Evolutionary conservation across 2,797 vertebrate genomes (phyloP).

Genomic region (Acanthis flammea): DNA sequence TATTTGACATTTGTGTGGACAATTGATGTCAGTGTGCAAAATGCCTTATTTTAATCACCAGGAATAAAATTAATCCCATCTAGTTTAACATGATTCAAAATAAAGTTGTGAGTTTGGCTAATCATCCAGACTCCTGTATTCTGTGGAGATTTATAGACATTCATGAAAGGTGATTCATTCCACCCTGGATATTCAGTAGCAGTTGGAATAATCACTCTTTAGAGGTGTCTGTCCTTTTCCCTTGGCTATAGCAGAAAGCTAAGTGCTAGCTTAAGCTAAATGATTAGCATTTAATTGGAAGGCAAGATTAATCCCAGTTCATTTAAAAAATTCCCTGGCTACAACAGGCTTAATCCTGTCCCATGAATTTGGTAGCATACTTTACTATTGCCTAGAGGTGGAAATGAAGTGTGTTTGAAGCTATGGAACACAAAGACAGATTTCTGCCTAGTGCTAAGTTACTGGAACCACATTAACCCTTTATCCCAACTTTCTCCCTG

Average conservation of each 20-base stretch:
- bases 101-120: not conserved
- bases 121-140: not conserved
- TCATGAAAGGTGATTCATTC: not conserved
- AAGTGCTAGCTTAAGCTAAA: not conserved
- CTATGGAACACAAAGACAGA: not conserved
- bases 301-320: slow-evolving; percentile 7
- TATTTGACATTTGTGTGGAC: not conserved
- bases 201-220: slow-evolving; percentile 4
- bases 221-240: not conserved
- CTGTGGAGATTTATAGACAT: not conserved
- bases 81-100: not conserved
- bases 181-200: not conserved
- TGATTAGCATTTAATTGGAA: slow-evolving; percentile 30
- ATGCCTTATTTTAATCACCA: not conserved
- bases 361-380: not conserved
- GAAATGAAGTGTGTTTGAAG: not conserved
- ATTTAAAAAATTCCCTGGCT: not conserved
- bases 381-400: not conserved
- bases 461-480: not conserved
- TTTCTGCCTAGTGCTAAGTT: not conserved
- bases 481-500: not conserved
- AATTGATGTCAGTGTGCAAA: not conserved
- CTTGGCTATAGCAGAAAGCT: not conserved
- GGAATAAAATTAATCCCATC: not conserved
- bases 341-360: not conserved